A percentile compares a stretch with the other conserved stretches of the same genome.
These are phyloP conservation scores for Hyposoter dolosus DNA, from an alignment of 2,888 invertebrate species.

Conservation along the genomic window DNA sequence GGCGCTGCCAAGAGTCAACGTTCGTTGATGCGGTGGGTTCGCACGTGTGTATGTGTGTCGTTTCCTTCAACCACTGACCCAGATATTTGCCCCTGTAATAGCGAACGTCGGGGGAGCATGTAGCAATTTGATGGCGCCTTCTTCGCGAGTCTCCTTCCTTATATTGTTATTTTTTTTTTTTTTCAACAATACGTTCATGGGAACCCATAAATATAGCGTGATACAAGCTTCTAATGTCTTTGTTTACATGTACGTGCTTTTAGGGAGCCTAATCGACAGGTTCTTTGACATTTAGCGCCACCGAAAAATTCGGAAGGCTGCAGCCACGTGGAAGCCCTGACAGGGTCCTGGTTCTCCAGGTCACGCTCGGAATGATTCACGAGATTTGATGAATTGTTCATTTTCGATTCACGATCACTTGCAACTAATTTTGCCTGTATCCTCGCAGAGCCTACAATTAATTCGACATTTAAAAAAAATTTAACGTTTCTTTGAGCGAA, in stretches of 20 bases:
- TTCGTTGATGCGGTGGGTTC: not conserved
- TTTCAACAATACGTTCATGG: not conserved
- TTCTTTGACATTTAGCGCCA: slow-evolving; percentile 38
- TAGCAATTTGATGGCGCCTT: slow-evolving; percentile 51
- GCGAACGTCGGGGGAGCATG: slow-evolving; percentile 36
- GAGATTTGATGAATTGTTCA: not conserved
- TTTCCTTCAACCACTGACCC: slow-evolving; percentile 60
- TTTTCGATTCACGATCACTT: no score
- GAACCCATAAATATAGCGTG: slow-evolving; percentile 1
- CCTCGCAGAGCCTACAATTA: not conserved
- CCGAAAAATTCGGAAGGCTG: not conserved
- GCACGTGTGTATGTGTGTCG: slow-evolving; percentile 20
- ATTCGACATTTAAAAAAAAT: not conserved
- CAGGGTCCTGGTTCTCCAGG: not conserved
- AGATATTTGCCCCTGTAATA: slow-evolving; percentile 17
- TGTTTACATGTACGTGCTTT: slow-evolving; percentile 21
- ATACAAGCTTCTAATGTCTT: not conserved
- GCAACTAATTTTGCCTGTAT: no score
- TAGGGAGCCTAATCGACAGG: slow-evolving; percentile 27
- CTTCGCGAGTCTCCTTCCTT: not conserved
- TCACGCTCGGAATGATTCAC: not conserved
- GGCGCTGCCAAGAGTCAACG: slow-evolving; percentile 7
- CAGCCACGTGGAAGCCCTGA: not conserved
- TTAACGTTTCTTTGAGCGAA: not conserved
- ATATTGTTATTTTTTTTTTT: not conserved